A percentile compares a stretch with the other conserved stretches of the same genome.
Evolutionary conservation across 2,113 vertebrate species (phyloP).

Genomic region (Aix galericulata): DNA sequence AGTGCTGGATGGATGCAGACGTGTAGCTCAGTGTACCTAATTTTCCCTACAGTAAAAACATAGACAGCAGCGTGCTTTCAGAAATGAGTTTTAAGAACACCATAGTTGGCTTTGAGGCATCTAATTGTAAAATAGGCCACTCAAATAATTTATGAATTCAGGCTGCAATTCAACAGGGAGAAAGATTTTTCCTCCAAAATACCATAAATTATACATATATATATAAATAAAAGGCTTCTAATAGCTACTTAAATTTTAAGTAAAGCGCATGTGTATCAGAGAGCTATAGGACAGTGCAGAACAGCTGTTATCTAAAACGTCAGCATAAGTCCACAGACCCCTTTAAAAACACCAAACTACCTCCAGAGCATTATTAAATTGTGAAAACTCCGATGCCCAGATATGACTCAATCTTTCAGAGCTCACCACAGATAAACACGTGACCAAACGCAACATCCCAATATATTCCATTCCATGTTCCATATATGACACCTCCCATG

Average conservation of each 20-base stretch:
- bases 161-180: not conserved
- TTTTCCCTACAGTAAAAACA: not conserved
- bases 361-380: not conserved
- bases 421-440: not conserved
- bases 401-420: not conserved
- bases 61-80: not conserved
- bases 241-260: conserved; percentile 40
- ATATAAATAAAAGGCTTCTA: conserved; percentile 18
- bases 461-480: not conserved
- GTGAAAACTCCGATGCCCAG: not conserved
- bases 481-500: not conserved
- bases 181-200: not conserved
- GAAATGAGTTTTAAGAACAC: not conserved
- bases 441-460: not conserved
- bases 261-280: not conserved
- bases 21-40: not conserved
- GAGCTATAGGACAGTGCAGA: not conserved
- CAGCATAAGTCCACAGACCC: not conserved
- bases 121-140: conserved; percentile 47
- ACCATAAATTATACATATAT: conserved; percentile 36
- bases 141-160: conserved; percentile 59
- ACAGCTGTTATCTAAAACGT: not conserved
- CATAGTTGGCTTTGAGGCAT: not conserved
- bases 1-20: not conserved
- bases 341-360: not conserved